Conservation (phyloP, 2,888 invertebrate genomes). For the Punctoribates punctum region DNA sequence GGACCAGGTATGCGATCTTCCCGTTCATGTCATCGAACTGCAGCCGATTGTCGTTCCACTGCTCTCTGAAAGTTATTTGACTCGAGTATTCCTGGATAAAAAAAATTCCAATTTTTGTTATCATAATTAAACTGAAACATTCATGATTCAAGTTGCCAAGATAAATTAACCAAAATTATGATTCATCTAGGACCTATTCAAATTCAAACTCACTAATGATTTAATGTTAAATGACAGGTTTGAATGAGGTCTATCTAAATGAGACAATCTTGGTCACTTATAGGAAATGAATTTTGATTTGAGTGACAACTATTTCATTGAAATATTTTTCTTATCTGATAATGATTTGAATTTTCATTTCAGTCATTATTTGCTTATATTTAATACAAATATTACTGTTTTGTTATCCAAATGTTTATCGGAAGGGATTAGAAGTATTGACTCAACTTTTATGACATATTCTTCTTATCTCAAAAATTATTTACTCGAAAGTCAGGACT, state of each 20-base stretch:
- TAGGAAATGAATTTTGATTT: too few species aligned
- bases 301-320: not conserved
- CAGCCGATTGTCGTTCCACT: slow-evolving; percentile 86
- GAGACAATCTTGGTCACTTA: too few species aligned
- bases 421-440: not conserved
- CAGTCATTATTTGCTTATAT: not conserved
- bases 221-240: too few species aligned
- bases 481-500: too few species aligned
- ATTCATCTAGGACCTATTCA: too few species aligned
- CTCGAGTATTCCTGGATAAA: slow-evolving; percentile 79
- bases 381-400: not conserved
- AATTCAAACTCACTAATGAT: too few species aligned
- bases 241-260: too few species aligned
- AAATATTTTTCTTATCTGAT: too few species aligned
- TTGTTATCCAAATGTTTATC: not conserved
- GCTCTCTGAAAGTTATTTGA: slow-evolving; percentile 93
- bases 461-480: not conserved
- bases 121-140: too few species aligned
- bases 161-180: too few species aligned
- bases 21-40: slow-evolving; percentile 52
- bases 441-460: not conserved
- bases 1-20: slow-evolving; percentile 66
- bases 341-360: not conserved
- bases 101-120: too few species aligned
- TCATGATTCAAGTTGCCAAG: too few species aligned